These are phyloP conservation scores for Drosophila vallismaia DNA, from an alignment of 2,888 invertebrate genomes.

Conservation along the genomic window DNA sequence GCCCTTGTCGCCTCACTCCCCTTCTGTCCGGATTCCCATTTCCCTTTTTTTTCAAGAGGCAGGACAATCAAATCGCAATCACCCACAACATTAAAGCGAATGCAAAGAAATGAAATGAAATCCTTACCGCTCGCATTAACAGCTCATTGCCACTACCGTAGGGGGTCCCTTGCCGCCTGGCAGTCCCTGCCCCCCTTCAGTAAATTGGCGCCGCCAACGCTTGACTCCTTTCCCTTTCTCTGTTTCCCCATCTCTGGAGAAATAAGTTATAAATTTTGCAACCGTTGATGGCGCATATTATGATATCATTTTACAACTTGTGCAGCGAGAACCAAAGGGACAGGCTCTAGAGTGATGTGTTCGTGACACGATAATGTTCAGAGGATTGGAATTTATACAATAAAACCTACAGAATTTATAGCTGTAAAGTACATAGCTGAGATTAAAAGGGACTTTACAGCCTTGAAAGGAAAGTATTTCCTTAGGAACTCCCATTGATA, in stretches of 20 bases:
- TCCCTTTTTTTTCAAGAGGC: slow-evolving; percentile 1
- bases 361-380: slow-evolving; percentile 33
- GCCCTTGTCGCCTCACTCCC: neutral
- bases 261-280: slow-evolving; percentile 84
- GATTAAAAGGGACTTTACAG: no score
- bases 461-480: neutral
- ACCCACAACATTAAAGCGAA: slow-evolving; percentile 76
- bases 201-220: slow-evolving; percentile 76
- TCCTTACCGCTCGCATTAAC: slow-evolving; percentile 80
- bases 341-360: slow-evolving; percentile 40
- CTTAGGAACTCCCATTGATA: neutral
- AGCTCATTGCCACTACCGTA: slow-evolving; percentile 82
- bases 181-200: slow-evolving; percentile 34
- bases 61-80: slow-evolving; percentile 76
- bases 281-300: slow-evolving; percentile 83
- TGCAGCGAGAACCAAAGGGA: slow-evolving; percentile 61
- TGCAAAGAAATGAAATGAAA: slow-evolving; percentile 70
- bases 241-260: slow-evolving; percentile 40
- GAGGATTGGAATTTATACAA: slow-evolving; percentile 2
- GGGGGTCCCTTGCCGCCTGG: slow-evolving; percentile 69
- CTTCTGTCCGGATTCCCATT: neutral
- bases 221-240: slow-evolving; percentile 43
- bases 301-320: slow-evolving; percentile 83
- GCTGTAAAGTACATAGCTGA: neutral
- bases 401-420: neutral